Conservation (phyloP, 1,140 invertebrate species). For the Pachypsylla venusta region DNA sequence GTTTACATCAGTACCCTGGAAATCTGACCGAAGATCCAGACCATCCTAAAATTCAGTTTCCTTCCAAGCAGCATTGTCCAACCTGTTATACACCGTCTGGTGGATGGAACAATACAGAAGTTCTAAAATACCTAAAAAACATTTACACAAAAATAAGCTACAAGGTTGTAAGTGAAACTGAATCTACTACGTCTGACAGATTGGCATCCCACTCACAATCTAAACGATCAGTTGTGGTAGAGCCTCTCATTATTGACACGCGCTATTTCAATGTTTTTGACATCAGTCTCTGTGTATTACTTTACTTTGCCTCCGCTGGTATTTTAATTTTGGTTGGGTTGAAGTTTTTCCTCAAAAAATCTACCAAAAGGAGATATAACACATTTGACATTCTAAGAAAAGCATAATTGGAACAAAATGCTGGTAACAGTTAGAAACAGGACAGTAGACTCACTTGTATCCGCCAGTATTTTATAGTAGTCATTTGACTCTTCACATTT, state of each 20-base stretch:
- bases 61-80: conserved; percentile 48
- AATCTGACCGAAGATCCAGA: conserved; percentile 80
- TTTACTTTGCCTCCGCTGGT: conserved; percentile 49
- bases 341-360: conserved; percentile 51
- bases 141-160: conserved; percentile 44
- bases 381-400: conserved; percentile 45
- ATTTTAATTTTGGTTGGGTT: conserved; percentile 60
- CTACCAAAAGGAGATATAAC: conserved; percentile 51
- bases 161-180: not conserved
- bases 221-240: conserved; percentile 14
- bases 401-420: conserved; percentile 33
- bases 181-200: not conserved
- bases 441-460: not conserved
- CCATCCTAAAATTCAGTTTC: conserved; percentile 85
- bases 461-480: no score
- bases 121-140: conserved; percentile 55
- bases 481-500: no score
- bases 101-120: conserved; percentile 50
- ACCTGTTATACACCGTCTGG: conserved; percentile 41
- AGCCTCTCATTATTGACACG: conserved; percentile 23
- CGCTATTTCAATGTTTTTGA: conserved; percentile 48
- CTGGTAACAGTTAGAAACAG: not conserved
- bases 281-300: conserved; percentile 54
- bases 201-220: not conserved
- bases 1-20: conserved; percentile 47